These are phyloP conservation scores for Junonia oenone DNA, from an alignment of 2,888 invertebrate species.

Conservation along the genomic window DNA sequence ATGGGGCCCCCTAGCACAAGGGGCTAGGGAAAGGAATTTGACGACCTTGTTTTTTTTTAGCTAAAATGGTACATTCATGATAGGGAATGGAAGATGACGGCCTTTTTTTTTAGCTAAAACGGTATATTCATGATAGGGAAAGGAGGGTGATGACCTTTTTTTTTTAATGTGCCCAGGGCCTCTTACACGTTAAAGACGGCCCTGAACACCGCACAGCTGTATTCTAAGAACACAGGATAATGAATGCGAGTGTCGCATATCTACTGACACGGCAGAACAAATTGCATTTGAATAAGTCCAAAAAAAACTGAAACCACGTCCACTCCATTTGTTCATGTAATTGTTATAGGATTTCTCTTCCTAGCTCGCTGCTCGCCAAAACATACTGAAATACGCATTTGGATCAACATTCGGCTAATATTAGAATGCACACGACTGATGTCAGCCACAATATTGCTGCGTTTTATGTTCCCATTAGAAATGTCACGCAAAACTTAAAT, in stretches of 20 bases:
- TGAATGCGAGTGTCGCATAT: neutral
- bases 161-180: too few relatives aligned
- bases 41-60: too few relatives aligned
- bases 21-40: too few relatives aligned
- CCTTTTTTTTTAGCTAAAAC: too few relatives aligned
- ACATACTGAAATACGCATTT: slow-evolving; percentile 45
- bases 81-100: too few relatives aligned
- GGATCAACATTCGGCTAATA: slow-evolving; percentile 43
- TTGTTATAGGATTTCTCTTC: slow-evolving; percentile 29
- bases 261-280: neutral
- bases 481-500: slow-evolving; percentile 3
- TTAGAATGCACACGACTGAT: slow-evolving; percentile 50
- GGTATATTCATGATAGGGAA: too few relatives aligned
- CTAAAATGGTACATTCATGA: too few relatives aligned
- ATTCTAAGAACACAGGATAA: neutral
- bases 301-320: slow-evolving; percentile 4
- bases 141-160: too few relatives aligned
- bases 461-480: slow-evolving; percentile 6
- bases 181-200: too few relatives aligned
- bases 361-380: slow-evolving; percentile 38
- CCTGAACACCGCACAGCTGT: neutral
- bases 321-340: slow-evolving; percentile 20
- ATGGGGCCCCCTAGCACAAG: too few relatives aligned
- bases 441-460: slow-evolving; percentile 40
- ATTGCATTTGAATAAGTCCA: slow-evolving; percentile 11